These are phyloP conservation scores for Himalopsyche japonica DNA, from an alignment of 2,888 invertebrate genomes.

Conservation along the genomic window DNA sequence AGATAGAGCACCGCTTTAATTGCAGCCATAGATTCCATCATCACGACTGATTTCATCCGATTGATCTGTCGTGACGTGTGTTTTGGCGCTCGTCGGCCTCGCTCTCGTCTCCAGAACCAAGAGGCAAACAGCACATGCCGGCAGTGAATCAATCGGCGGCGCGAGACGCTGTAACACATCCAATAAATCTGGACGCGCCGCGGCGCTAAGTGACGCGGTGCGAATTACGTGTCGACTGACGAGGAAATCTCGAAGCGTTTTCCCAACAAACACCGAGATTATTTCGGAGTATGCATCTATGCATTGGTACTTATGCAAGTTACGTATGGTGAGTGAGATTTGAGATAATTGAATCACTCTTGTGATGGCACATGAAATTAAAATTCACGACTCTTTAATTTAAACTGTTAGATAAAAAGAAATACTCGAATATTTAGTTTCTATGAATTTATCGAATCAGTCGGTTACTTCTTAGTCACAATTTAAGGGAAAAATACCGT, in stretches of 20 bases:
- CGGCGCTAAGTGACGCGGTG: conserved; percentile 37
- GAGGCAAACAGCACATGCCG: conserved; percentile 28
- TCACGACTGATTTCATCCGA: background rate
- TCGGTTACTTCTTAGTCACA: no score
- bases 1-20: background rate
- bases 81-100: background rate
- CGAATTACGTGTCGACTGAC: conserved; percentile 38
- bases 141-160: conserved; percentile 37
- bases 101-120: background rate
- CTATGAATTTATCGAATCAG: no score
- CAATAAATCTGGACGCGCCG: conserved; percentile 42
- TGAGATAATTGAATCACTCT: background rate
- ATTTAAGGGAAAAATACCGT: no score
- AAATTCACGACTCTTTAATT: no score
- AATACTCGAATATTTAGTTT: no score
- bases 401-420: no score
- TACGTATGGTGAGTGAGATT: background rate
- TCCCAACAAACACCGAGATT: conserved; percentile 24
- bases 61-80: conserved; percentile 25
- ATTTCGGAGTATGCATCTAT: conserved; percentile 10
- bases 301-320: background rate
- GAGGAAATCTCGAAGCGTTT: conserved; percentile 18
- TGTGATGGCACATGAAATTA: background rate
- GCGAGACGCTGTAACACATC: conserved; percentile 28
- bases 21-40: background rate